Evolutionary conservation across 2,113 vertebrate genomes (phyloP), one percentile per base, ranked within the genome.

Genomic region (Baryphthengus martii): DNA sequence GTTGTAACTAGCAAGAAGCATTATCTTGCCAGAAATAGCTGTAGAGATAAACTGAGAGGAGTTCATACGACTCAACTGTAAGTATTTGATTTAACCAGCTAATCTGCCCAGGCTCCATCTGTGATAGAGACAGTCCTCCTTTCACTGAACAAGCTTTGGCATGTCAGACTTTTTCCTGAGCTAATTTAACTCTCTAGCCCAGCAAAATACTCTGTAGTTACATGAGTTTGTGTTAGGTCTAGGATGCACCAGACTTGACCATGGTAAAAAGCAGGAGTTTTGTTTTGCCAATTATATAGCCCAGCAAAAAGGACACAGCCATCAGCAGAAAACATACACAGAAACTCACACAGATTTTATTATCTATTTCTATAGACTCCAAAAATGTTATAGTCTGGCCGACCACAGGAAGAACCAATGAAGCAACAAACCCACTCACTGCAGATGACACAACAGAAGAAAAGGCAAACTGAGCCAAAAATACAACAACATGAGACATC

Each of bases 21-120:
- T 75, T 82, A 77, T 72, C 73, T 53, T 75, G 66, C 80, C 39
- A 16, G 74, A 94, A 94, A 94, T 85, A 95, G 81, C 85, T 44
- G 40, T 47, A 52, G 56, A 72, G 77, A 85, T 59, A 75, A 93
- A 85, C 31, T 28, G 73, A 71, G 74, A 78, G 52, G 37, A 79
- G 49, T 93, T 85, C 25, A 1, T 59, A 26, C 1, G 5, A 72
- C 40, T 35, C 0, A 1, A 37, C 78, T 70, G n/a, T 16, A 52
- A 52, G 16, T 65, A 65, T 85, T 63, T 76, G 81, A 75, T 21
- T 91, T 82, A 47, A 72, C 42, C 52, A 81, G 37, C 52, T 93
- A 63, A 94, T 89, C 77, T 91, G 52, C 47, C 50, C 74, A 14
- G 70, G 49, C 70, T 88, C 44, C 24, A 8, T 61, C 74, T 18